Percentiles rank a stretch among this genome's conserved stretches.
Conservation (phyloP, 2,113 vertebrate species). For the Apus apus region DNA sequence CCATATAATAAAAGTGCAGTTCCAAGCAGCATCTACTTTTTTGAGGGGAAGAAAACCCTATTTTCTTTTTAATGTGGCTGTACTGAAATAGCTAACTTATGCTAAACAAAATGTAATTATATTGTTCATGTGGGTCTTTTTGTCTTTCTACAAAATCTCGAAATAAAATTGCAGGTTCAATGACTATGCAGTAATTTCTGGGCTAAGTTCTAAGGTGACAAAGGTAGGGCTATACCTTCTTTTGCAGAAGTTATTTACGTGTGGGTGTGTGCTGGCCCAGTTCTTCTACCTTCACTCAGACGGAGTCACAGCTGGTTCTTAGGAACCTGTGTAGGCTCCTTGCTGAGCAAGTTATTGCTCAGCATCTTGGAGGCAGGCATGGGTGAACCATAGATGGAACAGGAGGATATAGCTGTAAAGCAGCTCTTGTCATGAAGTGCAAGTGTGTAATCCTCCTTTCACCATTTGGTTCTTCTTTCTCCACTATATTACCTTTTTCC, state of each 20-base stretch:
- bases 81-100: slow-evolving; percentile 8
- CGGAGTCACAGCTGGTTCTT: not conserved
- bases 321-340: not conserved
- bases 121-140: not conserved
- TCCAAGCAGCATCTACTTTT: not conserved
- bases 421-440: not conserved
- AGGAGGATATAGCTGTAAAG: not conserved
- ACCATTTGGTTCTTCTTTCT: not conserved
- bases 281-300: not conserved
- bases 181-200: not conserved
- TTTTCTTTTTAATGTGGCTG: slow-evolving; percentile 31
- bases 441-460: not conserved
- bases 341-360: not conserved
- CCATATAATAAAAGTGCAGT: not conserved
- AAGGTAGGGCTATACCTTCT: not conserved
- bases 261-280: not conserved
- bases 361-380: accelerated
- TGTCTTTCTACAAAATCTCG: slow-evolving; percentile 29
- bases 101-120: slow-evolving; percentile 8
- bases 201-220: not conserved
- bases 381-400: not conserved
- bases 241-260: not conserved
- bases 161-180: not conserved
- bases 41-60: not conserved
- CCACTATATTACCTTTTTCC: accelerated